phyloP scores from a whole-genome alignment of 2,888 invertebrate genomes.

The Plebejus melissa region DNA sequence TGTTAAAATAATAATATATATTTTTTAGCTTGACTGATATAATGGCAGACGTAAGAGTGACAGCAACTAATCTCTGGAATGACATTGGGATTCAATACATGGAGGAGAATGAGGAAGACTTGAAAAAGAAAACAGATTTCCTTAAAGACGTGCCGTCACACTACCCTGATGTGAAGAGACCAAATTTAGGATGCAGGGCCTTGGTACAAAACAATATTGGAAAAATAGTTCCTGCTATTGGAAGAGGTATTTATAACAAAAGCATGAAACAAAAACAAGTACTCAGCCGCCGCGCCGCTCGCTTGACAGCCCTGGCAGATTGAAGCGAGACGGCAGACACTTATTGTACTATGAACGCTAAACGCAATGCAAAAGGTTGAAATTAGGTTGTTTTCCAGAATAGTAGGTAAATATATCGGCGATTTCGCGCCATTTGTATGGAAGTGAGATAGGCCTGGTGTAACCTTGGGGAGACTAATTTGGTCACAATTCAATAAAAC shows the following conservation, averaged over 20 bases:
- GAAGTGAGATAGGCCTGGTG: no score
- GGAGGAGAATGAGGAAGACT: conserved; percentile 91
- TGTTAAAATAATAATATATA: not conserved
- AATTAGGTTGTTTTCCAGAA: no score
- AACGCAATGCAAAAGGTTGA: no score
- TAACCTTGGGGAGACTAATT: no score
- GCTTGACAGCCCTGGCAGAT: no score
- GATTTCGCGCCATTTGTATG: no score
- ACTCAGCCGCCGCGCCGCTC: no score
- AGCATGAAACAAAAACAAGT: not conserved
- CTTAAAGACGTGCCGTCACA: conserved; percentile 81
- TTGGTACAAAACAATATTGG: conserved; percentile 87
- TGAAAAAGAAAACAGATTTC: conserved; percentile 91
- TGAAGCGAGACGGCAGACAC: no score
- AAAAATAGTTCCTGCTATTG: conserved; percentile 85
- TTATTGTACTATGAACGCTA: no score
- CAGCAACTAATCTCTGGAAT: conserved; percentile 83
- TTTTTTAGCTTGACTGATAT: conserved; percentile 85
- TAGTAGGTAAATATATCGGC: no score
- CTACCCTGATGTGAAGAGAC: conserved; percentile 89
- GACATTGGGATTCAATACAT: conserved; percentile 88
- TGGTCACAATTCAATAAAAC: no score
- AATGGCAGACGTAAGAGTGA: conserved; percentile 83
- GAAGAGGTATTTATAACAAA: conserved; percentile 52
- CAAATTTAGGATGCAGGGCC: conserved; percentile 91